Evolutionary conservation across 1,140 invertebrate genomes (phyloP), one percentile per base, ranked within the genome.

Genomic region (Drosophila bifasciata): DNA sequence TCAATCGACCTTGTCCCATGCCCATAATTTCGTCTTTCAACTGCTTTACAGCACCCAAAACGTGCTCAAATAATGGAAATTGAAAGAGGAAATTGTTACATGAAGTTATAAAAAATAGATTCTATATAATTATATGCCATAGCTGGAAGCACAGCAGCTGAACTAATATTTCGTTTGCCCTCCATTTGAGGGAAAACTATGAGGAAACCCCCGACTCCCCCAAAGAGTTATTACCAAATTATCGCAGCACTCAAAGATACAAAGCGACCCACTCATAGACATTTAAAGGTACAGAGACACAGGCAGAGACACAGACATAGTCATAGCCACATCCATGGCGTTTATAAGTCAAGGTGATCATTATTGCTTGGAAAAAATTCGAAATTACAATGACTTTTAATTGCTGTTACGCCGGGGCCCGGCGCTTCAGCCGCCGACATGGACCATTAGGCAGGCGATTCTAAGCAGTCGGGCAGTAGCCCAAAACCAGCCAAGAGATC

Each of bases 291-390:
- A 13, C 32, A 13, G 11, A 49, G 9, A 48, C 32, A 36, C 3
- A 36, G 32, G 0, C 3, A 36, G 32, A 49, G 6, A 41, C 32
- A 36, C 0, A 1, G 32, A 36, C 32, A 36, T 36, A 51, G 17
- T 41, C 28, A 66, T 36, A 56, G 40, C 25, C 58, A 57, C 56
- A 68, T 53, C 49, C 70, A 79, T 28, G 23, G 43, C 62, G 52
- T 89, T 89, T 88, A 88, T 88, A 89, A 88, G 83, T 83, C 83
- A 88, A 88, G 83, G 83, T 88, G 70, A 83, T 57, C 66, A 69
- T 88, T 81, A 88, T 74, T 56, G 51, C 53, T 64, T 53, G 48
- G 40, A 77, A 53, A 74, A 84, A 85, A 68, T 56, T 61, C 60
- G 71, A 78, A 81, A 63, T 79, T 83, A 89, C 83, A 76, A 88